These are phyloP conservation scores for Cardiocondyla obscurior DNA, from an alignment of 1,140 invertebrate genomes.

Conservation along the genomic window DNA sequence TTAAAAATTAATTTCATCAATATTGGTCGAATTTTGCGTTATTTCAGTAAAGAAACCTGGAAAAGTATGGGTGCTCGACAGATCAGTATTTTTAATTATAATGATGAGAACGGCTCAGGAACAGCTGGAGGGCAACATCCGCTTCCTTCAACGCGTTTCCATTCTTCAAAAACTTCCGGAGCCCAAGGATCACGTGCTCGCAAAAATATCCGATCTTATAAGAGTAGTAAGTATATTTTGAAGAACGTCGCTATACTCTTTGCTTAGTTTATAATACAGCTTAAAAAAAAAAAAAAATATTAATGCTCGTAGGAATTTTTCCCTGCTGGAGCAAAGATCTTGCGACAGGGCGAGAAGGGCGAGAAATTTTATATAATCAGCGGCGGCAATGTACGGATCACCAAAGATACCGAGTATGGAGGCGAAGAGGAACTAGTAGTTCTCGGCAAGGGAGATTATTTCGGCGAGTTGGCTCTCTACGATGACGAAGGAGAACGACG, in stretches of 20 bases:
- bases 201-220: slow-evolving; percentile 95
- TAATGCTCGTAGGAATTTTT: slow-evolving; percentile 89
- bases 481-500: slow-evolving; percentile 88
- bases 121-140: slow-evolving; percentile 91
- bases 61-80: slow-evolving; percentile 94
- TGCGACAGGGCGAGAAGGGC: slow-evolving; percentile 96
- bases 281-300: background rate
- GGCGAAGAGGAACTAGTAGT: slow-evolving; percentile 86
- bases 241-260: too few species aligned
- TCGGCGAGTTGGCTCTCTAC: slow-evolving; percentile 91
- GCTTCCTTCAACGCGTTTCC: slow-evolving; percentile 94
- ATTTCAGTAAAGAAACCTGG: slow-evolving; percentile 90
- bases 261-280: background rate
- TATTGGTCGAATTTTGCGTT: background rate
- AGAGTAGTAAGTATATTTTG: slow-evolving; percentile 88
- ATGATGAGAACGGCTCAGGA: slow-evolving; percentile 93
- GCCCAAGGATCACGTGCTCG: slow-evolving; percentile 87
- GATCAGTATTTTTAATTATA: slow-evolving; percentile 93
- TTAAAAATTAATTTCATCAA: background rate
- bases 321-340: slow-evolving; percentile 92
- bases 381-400: slow-evolving; percentile 93
- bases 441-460: slow-evolving; percentile 90
- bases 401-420: slow-evolving; percentile 86
- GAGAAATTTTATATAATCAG: slow-evolving; percentile 99
- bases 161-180: slow-evolving; percentile 92